Percentiles rank a stretch among this genome's conserved stretches.
These are phyloP conservation scores for Trachelus troglodyta DNA, from an alignment of 2,888 invertebrate genomes.

Conservation along the genomic window DNA sequence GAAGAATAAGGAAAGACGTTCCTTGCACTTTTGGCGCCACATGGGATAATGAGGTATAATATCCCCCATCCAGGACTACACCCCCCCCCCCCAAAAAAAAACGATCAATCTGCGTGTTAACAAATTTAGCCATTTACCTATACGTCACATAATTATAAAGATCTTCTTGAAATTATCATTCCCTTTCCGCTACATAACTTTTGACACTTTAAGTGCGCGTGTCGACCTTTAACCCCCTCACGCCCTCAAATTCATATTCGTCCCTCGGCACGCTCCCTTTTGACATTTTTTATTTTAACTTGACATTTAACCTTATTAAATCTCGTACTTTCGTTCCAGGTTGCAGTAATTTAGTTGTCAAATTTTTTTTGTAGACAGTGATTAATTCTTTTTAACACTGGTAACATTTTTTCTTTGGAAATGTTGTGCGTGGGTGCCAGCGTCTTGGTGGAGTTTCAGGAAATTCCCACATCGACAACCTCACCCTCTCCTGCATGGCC, in stretches of 20 bases:
- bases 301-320: slow-evolving; percentile 17
- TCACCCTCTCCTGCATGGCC: neutral
- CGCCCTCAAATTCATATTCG: slow-evolving; percentile 11
- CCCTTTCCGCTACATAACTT: slow-evolving; percentile 1
- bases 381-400: neutral
- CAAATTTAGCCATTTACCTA: neutral
- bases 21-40: neutral
- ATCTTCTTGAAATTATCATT: neutral
- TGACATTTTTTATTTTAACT: slow-evolving; percentile 21
- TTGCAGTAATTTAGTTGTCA: neutral
- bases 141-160: neutral
- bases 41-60: neutral
- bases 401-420: neutral
- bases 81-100: neutral
- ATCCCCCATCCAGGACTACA: neutral
- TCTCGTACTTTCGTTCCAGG: neutral
- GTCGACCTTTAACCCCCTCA: slow-evolving; percentile 17
- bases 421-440: neutral
- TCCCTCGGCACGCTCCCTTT: neutral
- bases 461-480: neutral
- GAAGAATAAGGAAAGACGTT: neutral
- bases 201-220: slow-evolving; percentile 2
- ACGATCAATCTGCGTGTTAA: neutral
- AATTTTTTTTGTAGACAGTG: neutral
- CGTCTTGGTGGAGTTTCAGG: neutral